Conservation (phyloP, 2,113 vertebrate species). For the Sciurus niger region DNA sequence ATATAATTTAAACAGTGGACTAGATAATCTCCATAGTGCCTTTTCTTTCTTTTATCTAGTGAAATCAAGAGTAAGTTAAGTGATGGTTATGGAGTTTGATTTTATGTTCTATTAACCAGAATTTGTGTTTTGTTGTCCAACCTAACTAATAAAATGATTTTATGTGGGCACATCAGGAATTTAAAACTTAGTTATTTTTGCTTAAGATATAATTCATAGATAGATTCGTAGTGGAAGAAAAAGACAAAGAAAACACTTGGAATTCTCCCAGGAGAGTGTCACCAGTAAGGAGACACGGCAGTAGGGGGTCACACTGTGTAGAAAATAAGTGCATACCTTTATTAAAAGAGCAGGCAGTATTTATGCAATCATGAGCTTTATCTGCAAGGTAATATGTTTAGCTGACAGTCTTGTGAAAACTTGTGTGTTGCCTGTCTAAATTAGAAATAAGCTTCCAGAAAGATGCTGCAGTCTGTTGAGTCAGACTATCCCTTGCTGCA, state of each 20-base stretch:
- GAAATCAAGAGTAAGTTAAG: slow-evolving; percentile 35
- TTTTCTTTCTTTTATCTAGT: slow-evolving; percentile 7
- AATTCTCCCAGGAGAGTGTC: neutral
- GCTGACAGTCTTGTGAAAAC: neutral
- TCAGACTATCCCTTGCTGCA: neutral
- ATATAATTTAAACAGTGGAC: neutral
- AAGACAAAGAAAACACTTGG: neutral
- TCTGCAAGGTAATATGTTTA: neutral
- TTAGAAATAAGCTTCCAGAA: neutral
- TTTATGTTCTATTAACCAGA: neutral
- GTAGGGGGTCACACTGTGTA: neutral
- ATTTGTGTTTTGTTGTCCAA: slow-evolving; percentile 31
- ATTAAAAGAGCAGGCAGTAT: slow-evolving; percentile 34
- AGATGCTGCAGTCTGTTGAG: neutral
- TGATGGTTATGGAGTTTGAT: neutral
- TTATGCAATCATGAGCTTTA: neutral
- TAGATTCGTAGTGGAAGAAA: neutral
- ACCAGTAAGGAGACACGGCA: neutral
- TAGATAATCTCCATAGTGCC: neutral
- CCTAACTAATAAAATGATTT: neutral
- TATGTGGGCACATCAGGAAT: neutral
- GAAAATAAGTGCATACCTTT: neutral
- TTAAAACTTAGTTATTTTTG: slow-evolving; percentile 27
- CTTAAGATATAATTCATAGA: neutral
- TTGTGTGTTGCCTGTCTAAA: neutral